phyloP scores from a whole-genome alignment of 2,888 invertebrate species.

The Sussaba pulchella region DNA sequence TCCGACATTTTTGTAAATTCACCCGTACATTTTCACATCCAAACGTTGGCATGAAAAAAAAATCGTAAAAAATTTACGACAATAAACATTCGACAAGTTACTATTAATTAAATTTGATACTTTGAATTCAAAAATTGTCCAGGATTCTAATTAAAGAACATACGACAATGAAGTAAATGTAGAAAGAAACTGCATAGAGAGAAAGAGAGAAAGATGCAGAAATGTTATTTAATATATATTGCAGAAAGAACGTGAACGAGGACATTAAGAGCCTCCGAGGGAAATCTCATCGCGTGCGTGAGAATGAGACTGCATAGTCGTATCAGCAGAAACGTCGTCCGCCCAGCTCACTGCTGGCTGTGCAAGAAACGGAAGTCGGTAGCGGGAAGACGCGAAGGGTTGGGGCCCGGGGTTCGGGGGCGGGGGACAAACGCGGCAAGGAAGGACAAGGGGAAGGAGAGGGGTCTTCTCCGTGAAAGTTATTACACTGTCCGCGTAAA shows the following conservation, averaged over 20 bases:
- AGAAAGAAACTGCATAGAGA: background rate
- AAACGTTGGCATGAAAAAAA: no score
- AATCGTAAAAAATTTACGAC: no score
- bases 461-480: slow-evolving; percentile 68
- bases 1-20: no score
- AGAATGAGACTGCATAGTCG: slow-evolving; percentile 40
- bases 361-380: slow-evolving; percentile 68
- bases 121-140: background rate
- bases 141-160: slow-evolving; percentile 4
- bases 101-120: background rate
- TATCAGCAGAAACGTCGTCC: slow-evolving; percentile 45
- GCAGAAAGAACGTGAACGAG: slow-evolving; percentile 11
- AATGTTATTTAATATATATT: slow-evolving; percentile 25
- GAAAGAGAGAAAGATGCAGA: background rate
- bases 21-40: no score
- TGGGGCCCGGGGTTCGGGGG: no score
- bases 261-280: slow-evolving; percentile 55
- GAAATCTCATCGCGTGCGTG: slow-evolving; percentile 73
- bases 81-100: background rate
- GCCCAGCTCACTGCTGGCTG: slow-evolving; percentile 35
- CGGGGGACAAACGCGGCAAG: no score
- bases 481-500: slow-evolving; percentile 75
- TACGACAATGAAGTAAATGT: no score
- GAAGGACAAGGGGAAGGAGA: background rate
- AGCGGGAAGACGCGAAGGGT: background rate